phyloP scores from a whole-genome alignment of 2,113 vertebrate genomes.

The Gadus macrocephalus region DNA sequence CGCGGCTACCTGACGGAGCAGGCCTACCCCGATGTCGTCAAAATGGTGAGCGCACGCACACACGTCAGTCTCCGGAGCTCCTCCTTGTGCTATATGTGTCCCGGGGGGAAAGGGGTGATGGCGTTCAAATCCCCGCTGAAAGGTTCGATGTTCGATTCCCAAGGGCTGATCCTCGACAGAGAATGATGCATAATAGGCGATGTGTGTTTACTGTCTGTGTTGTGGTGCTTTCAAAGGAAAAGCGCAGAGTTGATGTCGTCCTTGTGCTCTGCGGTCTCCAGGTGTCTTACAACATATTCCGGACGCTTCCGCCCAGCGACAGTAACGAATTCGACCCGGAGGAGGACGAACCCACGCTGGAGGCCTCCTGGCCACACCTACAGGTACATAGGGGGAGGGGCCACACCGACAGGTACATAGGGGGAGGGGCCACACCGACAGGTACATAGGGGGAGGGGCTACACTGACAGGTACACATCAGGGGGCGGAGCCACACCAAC shows the following conservation, averaged over 20 bases:
- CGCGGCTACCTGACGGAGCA: slow-evolving; percentile 98
- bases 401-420: too few relatives aligned
- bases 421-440: slow-evolving; percentile 78
- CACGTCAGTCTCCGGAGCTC: neutral
- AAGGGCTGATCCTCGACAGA: too few relatives aligned
- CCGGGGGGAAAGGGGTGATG: too few relatives aligned
- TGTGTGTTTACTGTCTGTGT: neutral
- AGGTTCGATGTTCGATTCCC: too few relatives aligned
- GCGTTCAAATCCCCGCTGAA: too few relatives aligned
- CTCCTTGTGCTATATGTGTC: too few relatives aligned
- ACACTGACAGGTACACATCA: too few relatives aligned
- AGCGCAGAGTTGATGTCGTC: neutral
- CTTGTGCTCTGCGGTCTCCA: slow-evolving; percentile 36
- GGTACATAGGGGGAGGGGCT: too few relatives aligned
- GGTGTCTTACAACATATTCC: slow-evolving; percentile 99
- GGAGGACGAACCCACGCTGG: slow-evolving; percentile 97
- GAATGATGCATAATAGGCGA: too few relatives aligned
- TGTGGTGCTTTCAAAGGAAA: neutral
- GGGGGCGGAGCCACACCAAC: slow-evolving; percentile 86
- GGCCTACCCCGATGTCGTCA: slow-evolving; percentile 99
- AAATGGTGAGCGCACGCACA: slow-evolving; percentile 83
- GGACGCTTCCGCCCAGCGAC: slow-evolving; percentile 98
- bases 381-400: slow-evolving; percentile 72
- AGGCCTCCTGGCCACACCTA: slow-evolving; percentile 98
- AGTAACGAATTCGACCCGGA: slow-evolving; percentile 99